Evolutionary conservation across 2,888 invertebrate genomes (phyloP).

Genomic region (Eulithis testata): DNA sequence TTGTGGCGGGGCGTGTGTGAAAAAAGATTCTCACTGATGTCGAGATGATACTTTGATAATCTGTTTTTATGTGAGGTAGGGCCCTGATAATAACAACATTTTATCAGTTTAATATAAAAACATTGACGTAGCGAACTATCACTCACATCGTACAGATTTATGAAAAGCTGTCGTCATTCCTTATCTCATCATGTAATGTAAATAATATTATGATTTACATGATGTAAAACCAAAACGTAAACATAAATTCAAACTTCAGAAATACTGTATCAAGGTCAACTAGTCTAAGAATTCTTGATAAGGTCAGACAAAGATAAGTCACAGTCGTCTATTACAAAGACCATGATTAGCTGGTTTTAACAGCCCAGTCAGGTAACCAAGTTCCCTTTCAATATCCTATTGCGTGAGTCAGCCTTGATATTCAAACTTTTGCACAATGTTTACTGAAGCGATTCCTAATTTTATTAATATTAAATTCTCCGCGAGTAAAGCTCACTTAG

Average conservation of each 20-base stretch:
- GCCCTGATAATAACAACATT: too few species aligned
- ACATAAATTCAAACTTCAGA: not conserved
- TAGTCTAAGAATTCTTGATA: not conserved
- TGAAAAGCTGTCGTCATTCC: slow-evolving; percentile 7
- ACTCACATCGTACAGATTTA: not conserved
- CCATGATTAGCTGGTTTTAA: slow-evolving; percentile 22
- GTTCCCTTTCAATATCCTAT: slow-evolving; percentile 28
- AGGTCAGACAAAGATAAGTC: slow-evolving; percentile 1
- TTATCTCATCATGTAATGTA: slow-evolving; percentile 14
- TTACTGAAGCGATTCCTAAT: slow-evolving; percentile 29
- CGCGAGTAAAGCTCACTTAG: slow-evolving; percentile 19
- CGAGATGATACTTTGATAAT: too few species aligned
- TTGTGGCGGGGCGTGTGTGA: not conserved
- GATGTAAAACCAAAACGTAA: not conserved
- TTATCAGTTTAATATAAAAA: not conserved
- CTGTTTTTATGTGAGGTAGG: too few species aligned
- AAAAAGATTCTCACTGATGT: not conserved
- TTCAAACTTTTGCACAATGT: slow-evolving; percentile 27
- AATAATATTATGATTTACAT: not conserved
- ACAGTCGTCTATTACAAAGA: slow-evolving; percentile 16
- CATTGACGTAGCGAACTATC: slow-evolving; percentile 9
- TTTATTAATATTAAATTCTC: slow-evolving; percentile 30
- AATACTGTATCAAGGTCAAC: slow-evolving; percentile 18
- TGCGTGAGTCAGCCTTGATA: slow-evolving; percentile 23
- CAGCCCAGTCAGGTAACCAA: slow-evolving; percentile 10